Conservation (phyloP, 2,888 invertebrate species). For the Dryobotodes eremita region DNA sequence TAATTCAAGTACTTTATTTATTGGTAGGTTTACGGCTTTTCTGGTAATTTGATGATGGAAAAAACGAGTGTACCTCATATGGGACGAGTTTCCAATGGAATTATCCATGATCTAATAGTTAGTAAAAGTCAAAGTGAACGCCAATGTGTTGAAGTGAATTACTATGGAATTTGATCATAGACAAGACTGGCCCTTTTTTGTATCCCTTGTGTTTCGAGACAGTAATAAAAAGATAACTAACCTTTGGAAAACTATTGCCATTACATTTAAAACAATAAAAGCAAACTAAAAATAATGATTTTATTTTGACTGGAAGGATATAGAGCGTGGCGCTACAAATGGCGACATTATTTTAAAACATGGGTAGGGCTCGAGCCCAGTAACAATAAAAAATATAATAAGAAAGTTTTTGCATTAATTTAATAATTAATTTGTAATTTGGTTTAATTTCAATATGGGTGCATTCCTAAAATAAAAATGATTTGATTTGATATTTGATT, state of each 20-base stretch:
- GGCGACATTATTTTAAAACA: too few relatives aligned
- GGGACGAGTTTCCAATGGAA: conserved; percentile 15
- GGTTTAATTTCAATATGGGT: too few relatives aligned
- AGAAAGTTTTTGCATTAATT: too few relatives aligned
- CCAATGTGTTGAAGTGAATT: not conserved
- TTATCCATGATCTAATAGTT: not conserved
- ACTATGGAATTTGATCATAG: not conserved
- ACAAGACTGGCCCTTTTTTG: not conserved
- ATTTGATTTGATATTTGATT: too few relatives aligned
- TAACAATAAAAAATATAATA: too few relatives aligned
- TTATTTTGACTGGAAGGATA: too few relatives aligned
- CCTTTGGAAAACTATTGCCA: not conserved
- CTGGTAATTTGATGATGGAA: conserved; percentile 15
- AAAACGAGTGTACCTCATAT: not conserved
- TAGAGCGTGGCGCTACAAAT: too few relatives aligned
- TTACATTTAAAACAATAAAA: too few relatives aligned
- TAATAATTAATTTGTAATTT: too few relatives aligned
- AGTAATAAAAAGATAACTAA: not conserved
- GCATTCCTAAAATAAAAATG: too few relatives aligned
- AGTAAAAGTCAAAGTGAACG: not conserved
- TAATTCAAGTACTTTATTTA: conserved; percentile 54
- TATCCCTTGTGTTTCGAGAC: not conserved
- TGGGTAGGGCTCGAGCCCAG: too few relatives aligned
- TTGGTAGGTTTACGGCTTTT: conserved; percentile 28
- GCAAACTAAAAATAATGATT: too few relatives aligned